Conservation (phyloP, 2,888 invertebrate species). For the Amphipyra tragopoginis region DNA sequence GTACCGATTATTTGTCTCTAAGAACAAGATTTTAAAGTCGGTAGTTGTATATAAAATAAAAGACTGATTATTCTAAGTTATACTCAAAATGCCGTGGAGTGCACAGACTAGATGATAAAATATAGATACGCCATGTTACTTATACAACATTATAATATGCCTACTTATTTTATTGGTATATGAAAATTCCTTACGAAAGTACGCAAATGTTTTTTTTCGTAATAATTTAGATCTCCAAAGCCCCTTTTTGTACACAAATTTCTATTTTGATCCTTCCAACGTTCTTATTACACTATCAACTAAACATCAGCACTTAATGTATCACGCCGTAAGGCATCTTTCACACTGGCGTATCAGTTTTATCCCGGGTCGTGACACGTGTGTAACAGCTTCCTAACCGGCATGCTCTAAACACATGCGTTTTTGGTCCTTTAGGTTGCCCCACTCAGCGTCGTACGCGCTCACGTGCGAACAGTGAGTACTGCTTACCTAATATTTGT, state of each 20-base stretch:
- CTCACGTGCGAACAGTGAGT: constrained; percentile 92
- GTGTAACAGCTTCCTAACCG: constrained; percentile 86
- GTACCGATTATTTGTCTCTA: constrained; percentile 16
- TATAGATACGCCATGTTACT: constrained; percentile 43
- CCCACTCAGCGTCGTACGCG: constrained; percentile 91
- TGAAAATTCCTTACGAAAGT: too few species aligned
- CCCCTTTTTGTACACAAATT: not conserved
- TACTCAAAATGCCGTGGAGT: constrained; percentile 42
- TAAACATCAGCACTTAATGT: constrained; percentile 28
- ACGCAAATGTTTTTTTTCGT: too few species aligned
- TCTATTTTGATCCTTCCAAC: not conserved
- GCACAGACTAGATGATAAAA: constrained; percentile 51
- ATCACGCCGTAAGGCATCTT: constrained; percentile 27
- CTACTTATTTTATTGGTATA: not conserved
- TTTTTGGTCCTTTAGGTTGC: constrained; percentile 90
- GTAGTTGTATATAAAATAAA: constrained; percentile 44
- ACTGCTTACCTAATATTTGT: constrained; percentile 77
- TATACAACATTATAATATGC: too few species aligned
- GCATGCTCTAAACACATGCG: constrained; percentile 88
- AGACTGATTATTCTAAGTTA: constrained; percentile 31
- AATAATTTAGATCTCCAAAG: not conserved
- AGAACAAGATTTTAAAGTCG: constrained; percentile 19
- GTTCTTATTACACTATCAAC: not conserved
- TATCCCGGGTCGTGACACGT: constrained; percentile 56
- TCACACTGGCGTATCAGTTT: constrained; percentile 47